A percentile compares a stretch with the other conserved stretches of the same genome.
phyloP scores from a whole-genome alignment of 37 sponge, comb jelly and placozoan genomes.

The Cladorhizidae sp. region DNA sequence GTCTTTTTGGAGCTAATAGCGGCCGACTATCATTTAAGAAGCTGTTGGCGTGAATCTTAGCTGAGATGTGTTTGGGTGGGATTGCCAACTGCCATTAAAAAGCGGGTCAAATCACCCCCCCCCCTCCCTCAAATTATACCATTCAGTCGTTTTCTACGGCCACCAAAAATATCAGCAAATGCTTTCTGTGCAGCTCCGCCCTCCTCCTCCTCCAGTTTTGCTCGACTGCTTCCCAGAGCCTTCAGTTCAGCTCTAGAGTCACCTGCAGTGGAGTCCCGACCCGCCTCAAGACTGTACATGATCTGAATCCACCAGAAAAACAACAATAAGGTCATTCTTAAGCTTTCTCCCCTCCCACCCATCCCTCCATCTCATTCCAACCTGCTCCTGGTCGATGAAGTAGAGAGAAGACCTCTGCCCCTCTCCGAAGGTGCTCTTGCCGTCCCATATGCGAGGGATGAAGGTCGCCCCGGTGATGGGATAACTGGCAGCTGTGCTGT shows the following conservation, averaged over 20 bases:
- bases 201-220: background rate
- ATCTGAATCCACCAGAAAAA: background rate
- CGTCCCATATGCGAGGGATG: slow-evolving; percentile 1
- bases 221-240: background rate
- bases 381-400: slow-evolving; percentile 54
- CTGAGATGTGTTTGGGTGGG: no score
- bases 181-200: slow-evolving; percentile 4
- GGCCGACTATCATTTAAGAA: no score
- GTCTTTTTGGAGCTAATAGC: no score
- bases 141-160: slow-evolving; percentile 1
- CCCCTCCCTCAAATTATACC: no score
- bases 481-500: slow-evolving; percentile 12
- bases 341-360: background rate
- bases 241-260: background rate
- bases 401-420: slow-evolving; percentile 18
- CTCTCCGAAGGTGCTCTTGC: background rate
- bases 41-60: no score
- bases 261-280: background rate
- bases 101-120: no score
- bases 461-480: slow-evolving; percentile 55
- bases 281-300: background rate
- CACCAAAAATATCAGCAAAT: slow-evolving; percentile 57
- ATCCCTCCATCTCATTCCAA: background rate
- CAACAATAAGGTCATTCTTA: background rate
- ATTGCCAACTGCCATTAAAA: no score